Evolutionary conservation across 2,797 vertebrate genomes (phyloP), one percentile per base, ranked within the genome.

Genomic region (Catostomus latipinnis): DNA sequence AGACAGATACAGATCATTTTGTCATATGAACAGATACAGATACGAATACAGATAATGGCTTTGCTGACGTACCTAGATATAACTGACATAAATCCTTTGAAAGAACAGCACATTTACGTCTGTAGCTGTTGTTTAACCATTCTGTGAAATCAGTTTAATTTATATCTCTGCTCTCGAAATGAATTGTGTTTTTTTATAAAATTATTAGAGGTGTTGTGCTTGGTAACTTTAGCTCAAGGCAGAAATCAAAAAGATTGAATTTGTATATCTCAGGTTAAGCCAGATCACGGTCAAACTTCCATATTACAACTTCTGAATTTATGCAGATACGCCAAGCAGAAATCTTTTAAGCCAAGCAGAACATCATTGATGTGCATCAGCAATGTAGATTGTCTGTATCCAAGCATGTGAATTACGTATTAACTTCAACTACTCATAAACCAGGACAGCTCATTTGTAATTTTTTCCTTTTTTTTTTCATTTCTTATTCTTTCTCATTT

Each of bases 171-270:
- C 53, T 16, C 3, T 56, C 34, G 57, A 46, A 45, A 13, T 14
- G 52, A 45, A 45, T 7, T 57, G 34, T 71, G 13, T 56, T 71
- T 71, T 57, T 1, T 57, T 10, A 45, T 57, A 16, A 70, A 50
- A 70, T 74, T 63, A 71, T 69, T 60, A 53, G 43, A 61, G 56
- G 12, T 54, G 72, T 58, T 56, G 49, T 56, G 68, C 8, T 62
- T 61, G 53, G 14, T 65, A 22, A 46, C 45, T 72, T 74, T 65
- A 63, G 50, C 52, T 50, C 18, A 58, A 11, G 62, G 63, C 49
- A 66, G 18, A 69, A 10, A 57, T 71, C 34, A 57, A 60, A 62
- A n/a, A 6, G 16, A 69, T 75, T 66, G 75, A 71, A 45, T 34
- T 4, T 22, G 22, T 34, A 16, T 14, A 76, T 80, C 13, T 16